Evolutionary conservation across 2,113 vertebrate species (phyloP), one percentile per base, ranked within the genome.

Genomic region (zebrafish (Danio rerio)): DNA sequence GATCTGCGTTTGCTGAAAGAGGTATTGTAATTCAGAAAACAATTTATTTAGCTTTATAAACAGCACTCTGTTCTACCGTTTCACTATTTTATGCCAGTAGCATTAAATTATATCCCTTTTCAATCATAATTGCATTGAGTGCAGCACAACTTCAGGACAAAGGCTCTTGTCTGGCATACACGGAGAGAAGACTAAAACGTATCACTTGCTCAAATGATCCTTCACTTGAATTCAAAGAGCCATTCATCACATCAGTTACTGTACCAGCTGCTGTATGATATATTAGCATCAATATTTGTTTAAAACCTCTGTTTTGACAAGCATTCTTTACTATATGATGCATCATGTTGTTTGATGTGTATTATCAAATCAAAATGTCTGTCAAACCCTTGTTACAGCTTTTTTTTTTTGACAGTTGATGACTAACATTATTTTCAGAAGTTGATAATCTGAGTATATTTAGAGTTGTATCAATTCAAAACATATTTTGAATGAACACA

Each of bases 121-220:
- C 49, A 42, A 20, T 40, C 45, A 74, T 58, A 74, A 75, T 72
- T 71, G 52, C 50, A 18, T 56, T 82, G n/a, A 49, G 58, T 58
- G 31, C 68, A 80, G 69, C 16, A 56, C 7, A 5, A 18, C 8
- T 80, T 80, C 56, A 72, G 83, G 61, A 61, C 42, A 66, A n/a
- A 80, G n/a, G 8, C 59, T 10, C 52, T 13, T 31, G n/a, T 63
- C 16, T 65, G 18, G 13, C 12, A 53, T 13, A 18, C 7, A 45
- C 13, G 55, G n/a, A 45, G 15, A 47, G 18, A 7, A 16, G 20
- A 61, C 20, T 42, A 47, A 42, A 16, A 59, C 59, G 7, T 9
- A 76, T n/a, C 20, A 16, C n/a, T 61, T 20, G 73, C 18, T 15
- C 45, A 43, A 75, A 61, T 47, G 13, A 59, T 75, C 42, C 40